phyloP scores from a whole-genome alignment of 2,797 vertebrate species.

The Hozukius guyotensis region DNA sequence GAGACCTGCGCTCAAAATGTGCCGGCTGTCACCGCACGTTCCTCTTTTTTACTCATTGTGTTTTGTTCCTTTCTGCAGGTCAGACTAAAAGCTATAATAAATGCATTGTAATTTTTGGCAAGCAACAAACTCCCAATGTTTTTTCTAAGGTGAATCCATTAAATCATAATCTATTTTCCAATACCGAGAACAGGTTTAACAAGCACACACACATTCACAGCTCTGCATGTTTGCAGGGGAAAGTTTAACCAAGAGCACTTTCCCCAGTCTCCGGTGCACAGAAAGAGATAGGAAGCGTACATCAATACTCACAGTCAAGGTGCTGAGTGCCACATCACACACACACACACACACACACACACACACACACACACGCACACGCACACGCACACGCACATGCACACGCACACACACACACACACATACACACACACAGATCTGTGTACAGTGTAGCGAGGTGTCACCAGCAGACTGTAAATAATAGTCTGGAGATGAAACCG shows the following conservation, averaged over 20 bases:
- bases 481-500: slow-evolving; percentile 56
- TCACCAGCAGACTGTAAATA: slow-evolving; percentile 70
- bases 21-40: background rate
- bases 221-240: background rate
- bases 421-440: slow-evolving; percentile 10
- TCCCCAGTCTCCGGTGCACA: slow-evolving; percentile 14
- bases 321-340: slow-evolving; percentile 37
- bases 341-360: background rate
- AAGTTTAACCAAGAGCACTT: slow-evolving; percentile 35
- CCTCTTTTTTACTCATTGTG: background rate
- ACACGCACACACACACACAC: slow-evolving; percentile 10
- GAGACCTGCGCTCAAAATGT: background rate
- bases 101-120: background rate
- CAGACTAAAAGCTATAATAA: background rate
- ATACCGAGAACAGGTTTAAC: background rate
- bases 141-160: too few species aligned
- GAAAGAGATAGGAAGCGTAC: slow-evolving; percentile 32
- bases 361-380: slow-evolving; percentile 10
- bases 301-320: slow-evolving; percentile 39
- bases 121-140: background rate
- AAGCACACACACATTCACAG: background rate
- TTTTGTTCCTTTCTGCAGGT: background rate
- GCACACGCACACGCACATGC: slow-evolving; percentile 6
- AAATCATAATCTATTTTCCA: background rate
- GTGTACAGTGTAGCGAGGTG: slow-evolving; percentile 47